These are phyloP conservation scores for Cryptosula pallasiana DNA, from an alignment of 2,888 invertebrate species.

Conservation along the genomic window DNA sequence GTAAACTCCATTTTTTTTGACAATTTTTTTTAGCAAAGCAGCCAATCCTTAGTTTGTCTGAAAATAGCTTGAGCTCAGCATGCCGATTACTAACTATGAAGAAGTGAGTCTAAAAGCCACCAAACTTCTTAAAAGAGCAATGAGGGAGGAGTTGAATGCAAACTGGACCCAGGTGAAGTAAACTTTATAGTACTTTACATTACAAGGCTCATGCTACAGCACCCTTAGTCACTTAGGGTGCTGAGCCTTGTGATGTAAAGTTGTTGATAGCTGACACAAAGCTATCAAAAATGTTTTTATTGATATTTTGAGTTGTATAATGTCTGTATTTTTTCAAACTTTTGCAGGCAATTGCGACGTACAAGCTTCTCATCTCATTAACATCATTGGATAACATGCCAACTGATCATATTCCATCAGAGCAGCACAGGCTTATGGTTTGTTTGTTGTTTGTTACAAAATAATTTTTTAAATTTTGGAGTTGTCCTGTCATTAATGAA, in stretches of 20 bases:
- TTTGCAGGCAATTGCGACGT: not conserved
- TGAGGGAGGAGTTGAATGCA: not conserved
- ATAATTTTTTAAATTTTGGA: too few species aligned
- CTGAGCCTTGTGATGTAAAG: too few species aligned
- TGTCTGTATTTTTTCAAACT: not conserved
- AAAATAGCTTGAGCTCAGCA: not conserved
- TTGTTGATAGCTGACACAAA: not conserved
- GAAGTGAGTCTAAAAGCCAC: not conserved
- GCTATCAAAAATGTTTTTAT: too few species aligned
- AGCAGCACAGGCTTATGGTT: not conserved
- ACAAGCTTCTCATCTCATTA: not conserved
- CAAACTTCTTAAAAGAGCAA: not conserved
- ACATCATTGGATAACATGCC: not conserved
- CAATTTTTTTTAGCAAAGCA: too few species aligned
- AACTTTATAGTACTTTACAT: too few species aligned
- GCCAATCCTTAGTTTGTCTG: not conserved
- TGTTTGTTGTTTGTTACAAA: too few species aligned
- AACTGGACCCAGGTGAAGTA: not conserved
- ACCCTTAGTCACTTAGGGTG: too few species aligned
- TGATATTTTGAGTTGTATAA: not conserved
- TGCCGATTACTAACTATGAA: conserved; percentile 10
- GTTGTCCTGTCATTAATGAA: too few species aligned
- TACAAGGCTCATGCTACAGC: too few species aligned
- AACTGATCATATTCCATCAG: not conserved
- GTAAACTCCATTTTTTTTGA: too few species aligned